Evolutionary conservation across 2,113 vertebrate species (phyloP).

Genomic region (Psittacus erithacus): DNA sequence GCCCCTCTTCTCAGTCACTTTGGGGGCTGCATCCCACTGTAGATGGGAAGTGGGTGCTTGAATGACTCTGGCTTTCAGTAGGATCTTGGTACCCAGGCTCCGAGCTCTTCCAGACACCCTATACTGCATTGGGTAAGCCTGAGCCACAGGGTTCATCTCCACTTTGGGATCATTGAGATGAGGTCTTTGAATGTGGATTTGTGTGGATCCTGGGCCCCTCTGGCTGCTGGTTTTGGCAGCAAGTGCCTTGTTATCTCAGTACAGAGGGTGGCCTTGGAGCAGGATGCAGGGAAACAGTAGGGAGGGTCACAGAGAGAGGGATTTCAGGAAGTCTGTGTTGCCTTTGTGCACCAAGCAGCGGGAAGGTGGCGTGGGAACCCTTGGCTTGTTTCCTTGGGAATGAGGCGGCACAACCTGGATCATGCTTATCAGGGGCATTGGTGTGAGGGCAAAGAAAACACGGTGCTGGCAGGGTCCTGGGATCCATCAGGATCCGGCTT

Average conservation of each 20-base stretch:
- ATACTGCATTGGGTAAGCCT: neutral
- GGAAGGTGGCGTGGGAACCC: conserved; percentile 45
- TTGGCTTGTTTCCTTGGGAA: conserved; percentile 36
- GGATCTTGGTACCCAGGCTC: neutral
- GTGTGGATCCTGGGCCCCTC: neutral
- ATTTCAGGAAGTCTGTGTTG: conserved; percentile 22
- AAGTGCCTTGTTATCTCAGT: neutral
- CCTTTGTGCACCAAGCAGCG: neutral
- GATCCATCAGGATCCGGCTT: neutral
- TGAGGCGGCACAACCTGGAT: neutral
- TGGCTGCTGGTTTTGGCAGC: conserved; percentile 37
- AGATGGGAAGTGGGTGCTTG: neutral
- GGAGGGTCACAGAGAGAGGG: conserved; percentile 9
- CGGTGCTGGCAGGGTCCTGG: neutral
- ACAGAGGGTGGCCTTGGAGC: neutral
- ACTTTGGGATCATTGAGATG: neutral
- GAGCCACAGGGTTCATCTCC: neutral
- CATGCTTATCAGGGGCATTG: accelerated
- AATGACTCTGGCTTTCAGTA: neutral
- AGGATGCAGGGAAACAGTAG: conserved; percentile 9
- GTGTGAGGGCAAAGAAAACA: neutral
- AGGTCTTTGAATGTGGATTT: neutral
- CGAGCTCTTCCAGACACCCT: neutral
- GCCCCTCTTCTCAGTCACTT: accelerated
- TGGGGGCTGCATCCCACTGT: neutral